Percentiles rank a stretch among this genome's conserved stretches.
phyloP scores from a whole-genome alignment of 2,113 vertebrate genomes.

The Hypomesus transpacificus region DNA sequence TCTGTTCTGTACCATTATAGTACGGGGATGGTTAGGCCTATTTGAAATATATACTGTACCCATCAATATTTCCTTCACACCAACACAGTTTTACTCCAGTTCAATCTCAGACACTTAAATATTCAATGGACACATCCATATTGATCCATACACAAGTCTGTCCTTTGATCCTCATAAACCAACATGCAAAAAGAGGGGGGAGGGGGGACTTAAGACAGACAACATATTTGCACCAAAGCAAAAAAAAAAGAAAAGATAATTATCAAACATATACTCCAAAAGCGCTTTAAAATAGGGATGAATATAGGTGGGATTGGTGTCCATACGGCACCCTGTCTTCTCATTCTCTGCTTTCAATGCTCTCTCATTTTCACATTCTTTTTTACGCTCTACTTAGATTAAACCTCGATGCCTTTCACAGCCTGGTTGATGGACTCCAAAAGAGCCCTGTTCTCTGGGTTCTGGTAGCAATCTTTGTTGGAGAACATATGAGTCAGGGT shows the following conservation, averaged over 20 bases:
- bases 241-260: conserved; percentile 49
- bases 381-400: conserved; percentile 32
- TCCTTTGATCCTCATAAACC: conserved; percentile 47
- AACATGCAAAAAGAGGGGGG: conserved; percentile 65
- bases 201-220: conserved; percentile 41
- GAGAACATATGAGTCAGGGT: conserved; percentile 97
- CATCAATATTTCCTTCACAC: conserved; percentile 13
- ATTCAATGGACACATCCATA: conserved; percentile 14
- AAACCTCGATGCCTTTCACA: conserved; percentile 96
- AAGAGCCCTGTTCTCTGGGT: conserved; percentile 93
- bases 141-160: conserved; percentile 33
- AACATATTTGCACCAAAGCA: conserved; percentile 26
- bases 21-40: neutral
- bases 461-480: conserved; percentile 97
- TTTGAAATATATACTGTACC: neutral
- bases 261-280: conserved; percentile 39
- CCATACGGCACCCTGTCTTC: neutral
- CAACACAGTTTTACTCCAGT: conserved; percentile 25
- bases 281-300: conserved; percentile 32
- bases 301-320: conserved; percentile 11
- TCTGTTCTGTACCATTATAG: conserved; percentile 39
- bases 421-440: conserved; percentile 98
- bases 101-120: conserved; percentile 30
- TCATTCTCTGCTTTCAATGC: conserved; percentile 11
- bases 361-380: conserved; percentile 10